A percentile compares a stretch with the other conserved stretches of the same genome.
phyloP scores from a whole-genome alignment of 2,797 vertebrate species.

The Danionella dracula region DNA sequence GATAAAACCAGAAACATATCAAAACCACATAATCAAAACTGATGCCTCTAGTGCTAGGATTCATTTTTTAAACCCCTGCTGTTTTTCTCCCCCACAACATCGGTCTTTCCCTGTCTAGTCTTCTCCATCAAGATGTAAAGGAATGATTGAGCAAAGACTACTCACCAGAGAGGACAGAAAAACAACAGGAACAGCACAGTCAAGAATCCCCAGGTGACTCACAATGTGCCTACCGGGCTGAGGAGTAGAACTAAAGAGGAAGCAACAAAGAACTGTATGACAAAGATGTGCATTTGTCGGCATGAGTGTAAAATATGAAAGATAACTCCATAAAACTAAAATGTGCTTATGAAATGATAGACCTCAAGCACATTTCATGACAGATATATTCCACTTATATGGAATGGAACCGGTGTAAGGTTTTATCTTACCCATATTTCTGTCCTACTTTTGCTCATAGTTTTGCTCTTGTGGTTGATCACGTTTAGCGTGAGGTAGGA shows the following conservation, averaged over 20 bases:
- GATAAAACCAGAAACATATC: not conserved
- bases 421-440: too few species aligned
- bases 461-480: too few species aligned
- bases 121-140: constrained; percentile 4
- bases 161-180: constrained; percentile 57
- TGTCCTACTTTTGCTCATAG: too few species aligned
- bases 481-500: too few species aligned
- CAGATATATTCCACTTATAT: too few species aligned
- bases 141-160: not conserved
- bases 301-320: not conserved
- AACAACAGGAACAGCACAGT: constrained; percentile 36
- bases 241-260: not conserved
- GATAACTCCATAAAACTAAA: not conserved
- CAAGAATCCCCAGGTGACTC: constrained; percentile 10
- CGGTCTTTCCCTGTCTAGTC: not conserved
- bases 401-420: too few species aligned
- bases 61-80: not conserved
- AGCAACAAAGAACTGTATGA: not conserved
- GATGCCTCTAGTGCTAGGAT: not conserved
- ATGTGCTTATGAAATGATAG: too few species aligned
- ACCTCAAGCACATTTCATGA: too few species aligned
- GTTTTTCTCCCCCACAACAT: not conserved
- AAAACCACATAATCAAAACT: not conserved
- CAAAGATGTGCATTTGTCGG: not conserved
- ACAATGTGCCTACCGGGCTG: constrained; percentile 30